Base-by-base conservation (phyloP, 2,797 vertebrate genomes). In the Halcyon badia region DNA sequence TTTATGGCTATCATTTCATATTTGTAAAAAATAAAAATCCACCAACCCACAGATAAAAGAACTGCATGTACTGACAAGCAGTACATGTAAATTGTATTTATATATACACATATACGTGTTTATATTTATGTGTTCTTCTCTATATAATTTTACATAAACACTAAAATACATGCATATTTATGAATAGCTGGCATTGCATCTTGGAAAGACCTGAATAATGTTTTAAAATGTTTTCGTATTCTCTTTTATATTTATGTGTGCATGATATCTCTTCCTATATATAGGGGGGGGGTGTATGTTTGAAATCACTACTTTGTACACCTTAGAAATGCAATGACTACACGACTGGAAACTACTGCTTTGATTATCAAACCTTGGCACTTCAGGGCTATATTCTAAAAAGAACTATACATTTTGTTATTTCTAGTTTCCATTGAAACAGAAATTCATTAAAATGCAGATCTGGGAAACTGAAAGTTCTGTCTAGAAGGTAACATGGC, bases 151-250 rank as follows among this genome's bases (percentile, higher is more conserved):
- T 83, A 81, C 60, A 31, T 83, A 83, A 96, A 71, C 25, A 75
- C 7, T 92, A 62, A 91, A 87, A 77, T 54, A 26, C 28, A 75
- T 91, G 17, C 35, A 73, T 92, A 92, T 89, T 89, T 92, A 89
- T 92, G 35, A 87, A 56, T 48, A 77, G 14, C 6, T 91, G 62
- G 76, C 52, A 54, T 22, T 82, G 31, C 25, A 30, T 46, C 64
- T 87, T 62, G 24, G 33, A 78, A 85, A 89, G 57, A 75, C 60
- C 19, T 68, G 42, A 87, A 72, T 22, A 62, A 68, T 73, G 11
- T 71, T 94, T 78, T 64, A 24, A 89, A 83, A 61, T 61, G 73
- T 68, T 54, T 83, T 11, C 35, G 39, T 85, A 37, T 68, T 60
- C 37, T 83, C 24, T 69, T 73, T 77, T 60, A 54, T 56, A 17